Evolutionary conservation across 2,797 vertebrate species (phyloP), one percentile per base, ranked within the genome.

Genomic region (Yasuhikotakia modesta): DNA sequence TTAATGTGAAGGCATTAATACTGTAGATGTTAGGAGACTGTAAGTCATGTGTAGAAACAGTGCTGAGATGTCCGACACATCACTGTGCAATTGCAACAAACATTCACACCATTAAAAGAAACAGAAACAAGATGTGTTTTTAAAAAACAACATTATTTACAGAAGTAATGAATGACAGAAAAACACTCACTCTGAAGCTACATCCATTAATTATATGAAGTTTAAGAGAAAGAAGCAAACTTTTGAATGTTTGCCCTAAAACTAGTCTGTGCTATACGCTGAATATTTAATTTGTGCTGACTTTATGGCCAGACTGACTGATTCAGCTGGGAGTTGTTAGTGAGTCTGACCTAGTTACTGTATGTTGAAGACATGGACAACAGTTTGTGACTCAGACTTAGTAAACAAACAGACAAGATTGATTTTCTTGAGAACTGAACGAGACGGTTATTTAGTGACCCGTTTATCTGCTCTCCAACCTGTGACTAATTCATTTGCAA

Each of bases 351-450:
- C 55, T 78, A 67, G 70, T 61, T 70, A 50, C 48, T 5, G 48
- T 50, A 11, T 58, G 27, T 4, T 45, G 67, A 13, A 61, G 77
- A 43, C 17, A 12, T 30, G 52, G 45, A 55, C 24, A 10, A 46
- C 70, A 19, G 61, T 78, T 70, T 79, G 43, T 79, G 45, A 83
- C 69, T 78, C 57, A 70, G 17, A 50, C 46, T 32, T 57, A 69
- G 32, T 82, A 85, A 87, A 87, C 82, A 84, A 82, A 88, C 83
- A 82, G 80, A 71, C 85, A 68, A 79, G 60, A 86, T 83, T 85
- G 80, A 88, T 86, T 87, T 87, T 76, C 79, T 76, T 82, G n/a
- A 39, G 8, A 60, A 58, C 0, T 0, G 17, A 32, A 16, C 21
- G 53, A 48, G 8, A 17, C 21, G 1, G 16, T 78, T 61, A 5